Base-by-base conservation (phyloP, 1,140 invertebrate genomes). In the Hyphantria cunea region DNA sequence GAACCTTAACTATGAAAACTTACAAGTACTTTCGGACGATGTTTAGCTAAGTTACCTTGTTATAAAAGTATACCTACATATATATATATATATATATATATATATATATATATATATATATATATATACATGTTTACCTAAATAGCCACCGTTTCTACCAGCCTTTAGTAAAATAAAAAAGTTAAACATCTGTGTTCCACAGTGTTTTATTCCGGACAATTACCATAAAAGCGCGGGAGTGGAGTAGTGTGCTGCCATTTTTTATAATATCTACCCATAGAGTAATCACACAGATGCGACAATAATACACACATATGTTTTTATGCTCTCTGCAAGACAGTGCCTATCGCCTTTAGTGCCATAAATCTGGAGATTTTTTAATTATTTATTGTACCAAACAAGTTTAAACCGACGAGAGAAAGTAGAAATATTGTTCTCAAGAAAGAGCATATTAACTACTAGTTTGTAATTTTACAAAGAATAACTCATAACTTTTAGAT, bases 141-240 rank as follows among this genome's bases (percentile, higher is more conserved):
- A 14, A 4, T 15, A 9, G 13, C 13, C 17, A 32, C 25, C 33
- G 6, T 15, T 15, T 7, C 15, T 67, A 68, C 17, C 17, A 64
- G 60, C 58, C 53, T 72, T 50, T 59, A 63, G 54, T 69, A 52
- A 63, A 65, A 60, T 56, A 72, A 52, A 62, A 70, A 64, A 54
- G 34, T 63, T 56, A 50, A 76, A 64, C 68, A 67, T 67, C 67
- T 65, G 67, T 47, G 66, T 37, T 31, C 41, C 54, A 66, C 66
- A 62, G 42, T 39, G 50, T 53, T 52, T 52, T 55, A 55, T 73
- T 70, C 62, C 61, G 66, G 76, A 72, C 76, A 74, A 81, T 77
- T 78, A 73, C 66, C 70, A 78, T 77, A 74, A 78, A 78, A 76
- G 75, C 70, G 58, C 39, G 54, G 60, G 70, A 11, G 52, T 58